Base-by-base conservation (phyloP, 2,888 invertebrate species). In the Drosophila kokeensis region DNA sequence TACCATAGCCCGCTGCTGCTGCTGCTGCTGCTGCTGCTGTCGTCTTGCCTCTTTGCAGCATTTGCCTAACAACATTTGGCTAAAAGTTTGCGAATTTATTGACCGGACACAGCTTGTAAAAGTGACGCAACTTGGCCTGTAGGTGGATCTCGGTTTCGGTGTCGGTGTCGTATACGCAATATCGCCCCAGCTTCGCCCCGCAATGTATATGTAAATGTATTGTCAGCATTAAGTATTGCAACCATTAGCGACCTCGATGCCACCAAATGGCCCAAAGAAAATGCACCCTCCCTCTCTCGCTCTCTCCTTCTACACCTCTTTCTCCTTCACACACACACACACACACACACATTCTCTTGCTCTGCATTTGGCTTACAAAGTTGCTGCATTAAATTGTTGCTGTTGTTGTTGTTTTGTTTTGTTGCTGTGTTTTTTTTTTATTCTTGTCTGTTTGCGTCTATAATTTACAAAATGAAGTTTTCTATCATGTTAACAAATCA, bases 401-500 rank as follows among this genome's bases (percentile, higher is more conserved):
- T 45, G 66, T 65, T 62, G 38, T 42, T 48, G 15, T 34, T 36
- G 15, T 15, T 38, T 38, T 42, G 42, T 21, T 42, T 42, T 42
- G 42, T 69, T 59, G 38, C 61, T 45, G 59, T 45, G 30, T 57
- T 67, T 45, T 29, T 21, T 30, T 38, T 45, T 18, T 21, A 27
- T 38, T 48, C 15, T 15, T 75, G 71, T 69, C 62, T 75, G 68
- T 52, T 62, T 79, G 82, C 79, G 79, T 73, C 79, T 81, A 81
- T 82, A 81, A 81, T 80, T 71, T 83, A 77, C 81, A 81, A 73
- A 82, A 81, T 68, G 67, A 85, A 87, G 72, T 87, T 87, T 89
- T 90, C 87, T 90, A 90, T 90, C 89, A 90, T 90, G 90, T 87
- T 90, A 89, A 87, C 87, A 87, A 87, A 87, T 87, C 90, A 87